Evolutionary conservation across 2,797 vertebrate species (phyloP).

Genomic region (Lacerta bilineata): DNA sequence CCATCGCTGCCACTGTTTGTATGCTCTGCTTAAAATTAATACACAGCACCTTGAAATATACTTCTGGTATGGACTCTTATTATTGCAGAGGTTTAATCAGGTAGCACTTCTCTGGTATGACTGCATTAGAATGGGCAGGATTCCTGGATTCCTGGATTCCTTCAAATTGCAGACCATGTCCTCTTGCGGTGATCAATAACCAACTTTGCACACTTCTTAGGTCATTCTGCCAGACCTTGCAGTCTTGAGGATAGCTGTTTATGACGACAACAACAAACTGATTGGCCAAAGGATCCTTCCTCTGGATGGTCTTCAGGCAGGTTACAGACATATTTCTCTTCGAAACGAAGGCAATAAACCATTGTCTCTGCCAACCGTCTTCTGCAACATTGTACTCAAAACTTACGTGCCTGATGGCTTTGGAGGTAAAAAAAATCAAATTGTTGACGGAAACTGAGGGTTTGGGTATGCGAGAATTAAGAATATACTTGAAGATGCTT

Average conservation of each 20-base stretch:
- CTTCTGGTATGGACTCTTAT: background rate
- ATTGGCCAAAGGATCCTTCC: slow-evolving; percentile 98
- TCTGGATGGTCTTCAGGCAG: slow-evolving; percentile 96
- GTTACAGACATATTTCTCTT: slow-evolving; percentile 97
- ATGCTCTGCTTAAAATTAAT: background rate
- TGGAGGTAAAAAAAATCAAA: slow-evolving; percentile 84
- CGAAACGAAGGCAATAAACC: slow-evolving; percentile 99
- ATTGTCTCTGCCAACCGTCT: slow-evolving; percentile 94
- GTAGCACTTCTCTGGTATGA: background rate
- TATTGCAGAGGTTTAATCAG: background rate
- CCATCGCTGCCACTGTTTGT: background rate
- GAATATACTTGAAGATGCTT: background rate
- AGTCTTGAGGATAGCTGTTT: slow-evolving; percentile 95
- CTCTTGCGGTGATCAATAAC: background rate
- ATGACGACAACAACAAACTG: slow-evolving; percentile 97
- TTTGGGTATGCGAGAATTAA: background rate
- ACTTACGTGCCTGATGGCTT: slow-evolving; percentile 99
- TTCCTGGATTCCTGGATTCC: slow-evolving; percentile 21
- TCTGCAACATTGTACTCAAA: slow-evolving; percentile 99
- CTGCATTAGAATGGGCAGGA: background rate
- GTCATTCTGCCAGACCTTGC: slow-evolving; percentile 98
- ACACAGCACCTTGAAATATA: background rate
- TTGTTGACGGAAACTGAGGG: background rate
- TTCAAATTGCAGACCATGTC: slow-evolving; percentile 17
- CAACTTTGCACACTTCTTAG: slow-evolving; percentile 74